phyloP scores from a whole-genome alignment of 1,140 invertebrate species.

The Spodoptera litura region DNA sequence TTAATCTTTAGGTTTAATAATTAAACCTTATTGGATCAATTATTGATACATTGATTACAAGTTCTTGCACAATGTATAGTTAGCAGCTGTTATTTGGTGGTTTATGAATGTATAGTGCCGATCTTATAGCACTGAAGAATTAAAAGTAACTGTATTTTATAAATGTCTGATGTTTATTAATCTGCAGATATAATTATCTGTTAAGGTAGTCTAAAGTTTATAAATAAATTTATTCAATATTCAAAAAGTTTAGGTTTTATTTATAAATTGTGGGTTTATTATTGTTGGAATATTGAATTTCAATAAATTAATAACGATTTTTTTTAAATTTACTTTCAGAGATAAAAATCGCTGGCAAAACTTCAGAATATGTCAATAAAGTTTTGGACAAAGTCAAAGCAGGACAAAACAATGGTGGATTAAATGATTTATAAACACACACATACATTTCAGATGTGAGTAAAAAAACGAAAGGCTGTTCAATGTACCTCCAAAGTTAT shows the following conservation, averaged over 20 bases:
- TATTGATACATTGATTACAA: no score
- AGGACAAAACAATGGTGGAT: constrained; percentile 75
- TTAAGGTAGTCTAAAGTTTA: no score
- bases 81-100: no score
- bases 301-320: neutral
- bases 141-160: neutral
- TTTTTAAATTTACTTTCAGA: constrained; percentile 63
- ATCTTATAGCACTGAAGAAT: neutral
- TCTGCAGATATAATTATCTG: no score
- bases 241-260: no score
- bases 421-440: constrained; percentile 72
- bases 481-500: constrained; percentile 85
- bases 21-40: no score
- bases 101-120: neutral
- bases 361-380: constrained; percentile 81
- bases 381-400: constrained; percentile 78
- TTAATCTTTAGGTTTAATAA: no score
- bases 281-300: no score
- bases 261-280: no score
- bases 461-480: constrained; percentile 84
- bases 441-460: constrained; percentile 62
- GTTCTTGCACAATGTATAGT: no score
- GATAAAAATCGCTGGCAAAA: constrained; percentile 78
- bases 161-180: no score
- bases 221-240: no score